Evolutionary conservation across 1,140 invertebrate species (phyloP), one percentile per base, ranked within the genome.

Genomic region (Zophobas morio): DNA sequence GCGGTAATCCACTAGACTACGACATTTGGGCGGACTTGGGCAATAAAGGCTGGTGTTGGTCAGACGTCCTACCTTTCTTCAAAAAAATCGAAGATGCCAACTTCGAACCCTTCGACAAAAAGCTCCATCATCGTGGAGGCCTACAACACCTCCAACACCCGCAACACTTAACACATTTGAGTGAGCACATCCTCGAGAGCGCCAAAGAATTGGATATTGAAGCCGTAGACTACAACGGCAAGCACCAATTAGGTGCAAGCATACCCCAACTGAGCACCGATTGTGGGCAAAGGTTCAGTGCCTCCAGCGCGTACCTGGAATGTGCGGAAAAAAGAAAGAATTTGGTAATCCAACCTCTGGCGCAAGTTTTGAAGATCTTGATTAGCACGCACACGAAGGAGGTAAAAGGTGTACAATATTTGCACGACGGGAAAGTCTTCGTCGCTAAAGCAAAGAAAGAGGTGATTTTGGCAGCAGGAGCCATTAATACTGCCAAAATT

Each of bases 31-130:
- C 90, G 49, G 79, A 84, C 81, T 78, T 90, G 81, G 94, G 94
- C 0, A 96, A 96, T 79, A 82, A 86, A 0, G 94, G 93, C 0
- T 98, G 96, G 96, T 92, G 92, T 40, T 97, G 94, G 84, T 88
- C 93, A 8, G 92, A 95, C 66, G 90, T 95, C 0, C 85, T 96
- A 0, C 92, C 92, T 0, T 96, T 95, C 82, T 96, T 96, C 83
- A 92, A 91, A 80, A 96, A 95, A 84, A 90, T 92, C 0, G 92
- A 96, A 87, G 90, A 94, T 72, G 92, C 93, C 82, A 86, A 90
- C 81, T 90, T 91, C 75, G 36, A 20, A n/a, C 49, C 63, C 72
- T 86, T 90, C 72, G 88, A 88, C 56, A 87, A 85, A 0, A 86
- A 74, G 40, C 70, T 46, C 49, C 77, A 78, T 20, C 42, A 60